A percentile compares a stretch with the other conserved stretches of the same genome.
phyloP scores from a whole-genome alignment of 2,888 invertebrate genomes.

The Apoderus coryli region DNA sequence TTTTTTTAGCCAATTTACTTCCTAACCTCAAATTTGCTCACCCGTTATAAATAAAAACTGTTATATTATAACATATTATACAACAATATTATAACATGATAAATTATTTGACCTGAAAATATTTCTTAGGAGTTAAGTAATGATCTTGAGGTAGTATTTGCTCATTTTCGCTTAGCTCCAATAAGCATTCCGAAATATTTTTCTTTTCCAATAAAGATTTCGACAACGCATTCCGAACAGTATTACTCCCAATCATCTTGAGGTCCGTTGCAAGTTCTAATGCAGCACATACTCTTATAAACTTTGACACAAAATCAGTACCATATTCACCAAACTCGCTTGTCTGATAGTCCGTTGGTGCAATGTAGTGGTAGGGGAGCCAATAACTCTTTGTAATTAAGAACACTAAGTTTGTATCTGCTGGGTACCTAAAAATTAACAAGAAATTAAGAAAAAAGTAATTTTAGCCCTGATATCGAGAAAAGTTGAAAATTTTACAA shows the following conservation, averaged over 20 bases:
- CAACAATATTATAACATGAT: no score
- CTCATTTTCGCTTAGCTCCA: constrained; percentile 32
- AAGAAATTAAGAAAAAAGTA: no score
- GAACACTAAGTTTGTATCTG: constrained; percentile 62
- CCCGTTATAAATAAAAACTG: no score
- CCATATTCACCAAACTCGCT: constrained; percentile 68
- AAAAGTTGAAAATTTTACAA: no score
- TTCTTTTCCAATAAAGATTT: constrained; percentile 40
- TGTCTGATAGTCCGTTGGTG: constrained; percentile 69
- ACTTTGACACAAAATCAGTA: constrained; percentile 47
- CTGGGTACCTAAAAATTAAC: constrained; percentile 39
- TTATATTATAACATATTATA: no score
- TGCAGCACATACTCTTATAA: constrained; percentile 56
- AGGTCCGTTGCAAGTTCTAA: constrained; percentile 49
- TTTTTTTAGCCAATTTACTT: no score
- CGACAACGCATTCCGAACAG: constrained; percentile 49
- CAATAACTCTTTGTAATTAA: constrained; percentile 60
- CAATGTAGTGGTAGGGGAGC: constrained; percentile 67
- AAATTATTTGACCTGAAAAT: constrained; percentile 10
- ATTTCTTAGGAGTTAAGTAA: constrained; percentile 20
- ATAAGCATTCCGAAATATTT: constrained; percentile 42
- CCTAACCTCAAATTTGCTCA: no score
- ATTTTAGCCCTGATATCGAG: no score
- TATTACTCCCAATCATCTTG: constrained; percentile 45
- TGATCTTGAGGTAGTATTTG: constrained; percentile 32